Percentiles rank a stretch among this genome's conserved stretches.
Conservation (phyloP, 37 sponge, comb jelly and placozoan genomes). For the Dysidea cf. avara region DNA sequence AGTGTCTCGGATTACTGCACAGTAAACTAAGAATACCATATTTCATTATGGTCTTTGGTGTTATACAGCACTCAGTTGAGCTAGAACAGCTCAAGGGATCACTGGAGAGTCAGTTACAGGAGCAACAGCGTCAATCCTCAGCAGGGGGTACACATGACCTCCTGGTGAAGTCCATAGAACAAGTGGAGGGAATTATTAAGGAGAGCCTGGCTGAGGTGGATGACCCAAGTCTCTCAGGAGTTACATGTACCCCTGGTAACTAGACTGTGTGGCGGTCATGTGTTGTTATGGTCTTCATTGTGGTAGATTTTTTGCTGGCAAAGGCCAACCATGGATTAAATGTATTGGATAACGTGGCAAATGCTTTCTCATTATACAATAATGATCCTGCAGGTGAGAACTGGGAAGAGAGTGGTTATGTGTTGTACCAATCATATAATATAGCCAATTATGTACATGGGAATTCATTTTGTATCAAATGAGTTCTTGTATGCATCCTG, state of each 20-base stretch:
- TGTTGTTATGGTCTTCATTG: not conserved
- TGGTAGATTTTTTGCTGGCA: slow-evolving; percentile 18
- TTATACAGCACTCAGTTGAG: slow-evolving; percentile 46
- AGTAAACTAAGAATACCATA: too few species aligned
- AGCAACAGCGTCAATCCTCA: slow-evolving; percentile 20
- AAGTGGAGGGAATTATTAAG: slow-evolving; percentile 37
- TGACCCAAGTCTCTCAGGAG: slow-evolving; percentile 9
- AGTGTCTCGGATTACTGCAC: too few species aligned
- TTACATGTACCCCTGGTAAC: slow-evolving; percentile 45
- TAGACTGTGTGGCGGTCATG: not conserved
- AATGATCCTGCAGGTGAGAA: slow-evolving; percentile 46
- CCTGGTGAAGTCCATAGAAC: slow-evolving; percentile 47
- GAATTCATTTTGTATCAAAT: too few species aligned
- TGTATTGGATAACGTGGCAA: slow-evolving; percentile 20
- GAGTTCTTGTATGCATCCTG: too few species aligned
- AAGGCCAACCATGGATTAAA: slow-evolving; percentile 32
- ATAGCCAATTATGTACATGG: too few species aligned
- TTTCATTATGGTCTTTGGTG: too few species aligned
- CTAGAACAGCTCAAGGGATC: slow-evolving; percentile 36
- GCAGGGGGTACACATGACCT: not conserved
- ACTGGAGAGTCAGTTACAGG: slow-evolving; percentile 42
- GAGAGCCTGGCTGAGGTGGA: slow-evolving; percentile 22
- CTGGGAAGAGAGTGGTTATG: too few species aligned
- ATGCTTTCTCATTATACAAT: slow-evolving; percentile 35
- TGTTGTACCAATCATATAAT: too few species aligned